Base-by-base conservation (phyloP, 2,888 invertebrate genomes). In the Saturnia japonica region DNA sequence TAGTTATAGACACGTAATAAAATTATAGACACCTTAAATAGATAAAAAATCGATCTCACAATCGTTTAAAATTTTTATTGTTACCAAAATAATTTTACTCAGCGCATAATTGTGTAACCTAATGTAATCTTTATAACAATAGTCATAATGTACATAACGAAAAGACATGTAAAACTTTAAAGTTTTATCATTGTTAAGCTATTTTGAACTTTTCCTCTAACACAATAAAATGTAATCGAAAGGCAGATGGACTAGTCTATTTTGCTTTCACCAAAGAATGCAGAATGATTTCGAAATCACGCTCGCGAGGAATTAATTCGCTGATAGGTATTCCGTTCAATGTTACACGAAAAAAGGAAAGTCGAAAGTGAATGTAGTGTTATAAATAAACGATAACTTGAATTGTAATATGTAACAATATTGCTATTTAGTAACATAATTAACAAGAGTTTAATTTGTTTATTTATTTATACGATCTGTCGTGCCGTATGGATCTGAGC, bases 181-280 rank as follows among this genome's bases (percentile, higher is more conserved):
- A 67, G 42, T 45, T 67, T 69, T 64, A 43, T 54, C 57, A 64
- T 67, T 40, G 25, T 9, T 67, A 72, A 69, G 51, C 68, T n/a
- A 80, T 72, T 75, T 72, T 62, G 22, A 70, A 73, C 72, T 73
- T 76, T 78, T 75, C 68, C 0, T 0, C 0, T 0, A 9, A 1
- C 1, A 0, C 0, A 12, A 73, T 75, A 80, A 73, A 71, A 62
- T 57, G 19, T 40, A 66, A 68, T 69, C 67, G 19, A 60, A 43
- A 7, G 47, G 22, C 57, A 12, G 67, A 64, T 71, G 69, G 74
- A 70, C 73, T 78, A 67, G 67, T 81, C 77, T 85, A 81, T 85
- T 85, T 85, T 82, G 82, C 86, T 85, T 85, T 85, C 85, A 84
- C 85, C 80, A n/a, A 74, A 74, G 79, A 79, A 82, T 80, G 78